Conservation (phyloP, 2,888 invertebrate genomes). For the Parelbella ahira region DNA sequence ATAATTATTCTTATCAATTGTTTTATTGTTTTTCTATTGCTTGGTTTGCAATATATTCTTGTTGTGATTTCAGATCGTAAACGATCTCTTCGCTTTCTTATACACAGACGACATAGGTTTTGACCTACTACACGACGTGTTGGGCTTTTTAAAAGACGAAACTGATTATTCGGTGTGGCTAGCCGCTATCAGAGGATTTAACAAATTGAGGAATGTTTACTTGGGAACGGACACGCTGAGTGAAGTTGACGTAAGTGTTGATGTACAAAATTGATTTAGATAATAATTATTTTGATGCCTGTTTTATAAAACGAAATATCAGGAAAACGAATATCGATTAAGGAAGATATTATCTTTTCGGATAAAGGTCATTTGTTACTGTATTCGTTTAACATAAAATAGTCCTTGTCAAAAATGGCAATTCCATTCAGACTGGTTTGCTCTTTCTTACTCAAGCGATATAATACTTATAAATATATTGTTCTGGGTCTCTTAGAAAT, state of each 20-base stretch:
- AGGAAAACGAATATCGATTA: too few relatives aligned
- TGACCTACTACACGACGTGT: slow-evolving; percentile 76
- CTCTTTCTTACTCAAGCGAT: too few relatives aligned
- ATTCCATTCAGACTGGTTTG: too few relatives aligned
- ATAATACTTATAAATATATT: too few relatives aligned
- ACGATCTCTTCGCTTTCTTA: slow-evolving; percentile 87
- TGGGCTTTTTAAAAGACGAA: slow-evolving; percentile 84
- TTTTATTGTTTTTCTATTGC: too few relatives aligned
- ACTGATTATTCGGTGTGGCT: slow-evolving; percentile 88
- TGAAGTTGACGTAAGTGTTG: slow-evolving; percentile 50
- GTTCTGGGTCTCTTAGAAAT: too few relatives aligned
- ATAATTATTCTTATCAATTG: too few relatives aligned
- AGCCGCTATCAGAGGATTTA: slow-evolving; percentile 79
- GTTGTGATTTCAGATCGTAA: slow-evolving; percentile 79
- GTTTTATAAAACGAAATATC: too few relatives aligned
- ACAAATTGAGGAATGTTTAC: slow-evolving; percentile 54
- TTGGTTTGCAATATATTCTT: slow-evolving; percentile 12
- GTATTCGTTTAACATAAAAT: too few relatives aligned
- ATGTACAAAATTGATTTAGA: not conserved
- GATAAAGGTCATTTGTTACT: too few relatives aligned
- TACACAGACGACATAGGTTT: slow-evolving; percentile 82
- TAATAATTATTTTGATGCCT: not conserved
- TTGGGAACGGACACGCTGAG: slow-evolving; percentile 45
- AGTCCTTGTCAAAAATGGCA: too few relatives aligned
- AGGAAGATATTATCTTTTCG: too few relatives aligned